Evolutionary conservation across 1,140 invertebrate species (phyloP).

Genomic region (Hycleus phaleratus): DNA sequence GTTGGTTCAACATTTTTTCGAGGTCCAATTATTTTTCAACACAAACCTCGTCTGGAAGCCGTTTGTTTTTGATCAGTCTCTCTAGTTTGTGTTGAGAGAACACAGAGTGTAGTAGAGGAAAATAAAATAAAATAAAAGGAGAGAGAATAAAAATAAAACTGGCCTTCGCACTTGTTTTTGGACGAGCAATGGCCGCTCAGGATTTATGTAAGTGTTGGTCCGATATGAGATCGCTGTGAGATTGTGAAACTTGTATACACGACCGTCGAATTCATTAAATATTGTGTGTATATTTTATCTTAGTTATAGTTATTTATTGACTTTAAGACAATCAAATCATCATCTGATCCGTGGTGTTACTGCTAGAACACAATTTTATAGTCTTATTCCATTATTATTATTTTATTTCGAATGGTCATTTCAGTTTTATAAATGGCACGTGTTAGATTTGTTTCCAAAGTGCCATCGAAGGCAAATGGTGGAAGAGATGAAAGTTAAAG

Average conservation of each 20-base stretch:
- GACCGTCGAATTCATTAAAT: slow-evolving; percentile 24
- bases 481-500: too few species aligned
- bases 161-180: slow-evolving; percentile 29
- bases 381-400: too few species aligned
- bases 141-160: slow-evolving; percentile 18
- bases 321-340: slow-evolving; percentile 5
- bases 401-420: too few species aligned
- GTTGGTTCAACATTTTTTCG: slow-evolving; percentile 28
- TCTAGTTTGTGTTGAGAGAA: too few species aligned
- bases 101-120: too few species aligned
- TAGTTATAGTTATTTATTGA: slow-evolving; percentile 10
- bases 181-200: slow-evolving; percentile 19
- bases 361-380: too few species aligned
- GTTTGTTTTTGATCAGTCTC: slow-evolving; percentile 26
- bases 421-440: too few species aligned
- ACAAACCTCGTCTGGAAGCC: slow-evolving; percentile 28
- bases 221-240: slow-evolving; percentile 23
- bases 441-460: too few species aligned
- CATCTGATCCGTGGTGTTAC: neutral
- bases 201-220: slow-evolving; percentile 26
- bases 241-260: slow-evolving; percentile 17
- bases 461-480: too few species aligned
- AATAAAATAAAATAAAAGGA: too few species aligned
- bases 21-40: slow-evolving; percentile 33
- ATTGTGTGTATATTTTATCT: slow-evolving; percentile 17